A percentile compares a stretch with the other conserved stretches of the same genome.
Conservation (phyloP, 1,140 invertebrate genomes). For the Lepidotrigona ventralis region DNA sequence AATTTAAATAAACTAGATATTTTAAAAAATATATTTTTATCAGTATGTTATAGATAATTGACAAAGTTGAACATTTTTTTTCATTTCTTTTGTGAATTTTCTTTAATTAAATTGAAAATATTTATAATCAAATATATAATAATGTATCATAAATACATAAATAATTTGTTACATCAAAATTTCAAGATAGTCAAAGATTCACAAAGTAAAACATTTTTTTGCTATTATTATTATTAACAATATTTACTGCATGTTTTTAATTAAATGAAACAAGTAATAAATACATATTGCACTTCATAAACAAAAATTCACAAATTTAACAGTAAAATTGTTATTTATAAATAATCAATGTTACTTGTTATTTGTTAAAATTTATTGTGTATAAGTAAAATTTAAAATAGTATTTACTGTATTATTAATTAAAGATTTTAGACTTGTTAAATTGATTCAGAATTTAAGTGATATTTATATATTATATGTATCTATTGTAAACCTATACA, state of each 20-base stretch:
- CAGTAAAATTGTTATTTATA: constrained; percentile 21
- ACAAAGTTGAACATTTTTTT: not conserved
- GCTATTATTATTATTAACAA: not conserved
- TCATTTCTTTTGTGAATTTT: no score
- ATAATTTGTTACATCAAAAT: not conserved
- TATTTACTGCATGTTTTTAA: not conserved
- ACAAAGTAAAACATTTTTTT: not conserved
- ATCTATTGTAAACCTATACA: constrained; percentile 29
- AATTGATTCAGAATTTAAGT: constrained; percentile 33
- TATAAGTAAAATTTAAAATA: constrained; percentile 25
- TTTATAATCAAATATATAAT: not conserved
- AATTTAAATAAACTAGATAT: no score
- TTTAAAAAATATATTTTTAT: not conserved
- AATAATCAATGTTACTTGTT: constrained; percentile 14
- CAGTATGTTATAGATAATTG: not conserved
- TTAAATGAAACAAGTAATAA: not conserved
- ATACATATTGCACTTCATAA: not conserved
- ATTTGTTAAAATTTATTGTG: constrained; percentile 28
- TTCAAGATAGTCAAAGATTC: not conserved
- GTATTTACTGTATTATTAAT: constrained; percentile 1
- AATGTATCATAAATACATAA: constrained; percentile 1
- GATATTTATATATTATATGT: constrained; percentile 39
- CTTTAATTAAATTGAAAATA: not conserved
- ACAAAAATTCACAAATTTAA: constrained; percentile 11
- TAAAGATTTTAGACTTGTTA: constrained; percentile 34